Conservation (phyloP, 2,797 vertebrate species). For the Enteromius mattozi region DNA sequence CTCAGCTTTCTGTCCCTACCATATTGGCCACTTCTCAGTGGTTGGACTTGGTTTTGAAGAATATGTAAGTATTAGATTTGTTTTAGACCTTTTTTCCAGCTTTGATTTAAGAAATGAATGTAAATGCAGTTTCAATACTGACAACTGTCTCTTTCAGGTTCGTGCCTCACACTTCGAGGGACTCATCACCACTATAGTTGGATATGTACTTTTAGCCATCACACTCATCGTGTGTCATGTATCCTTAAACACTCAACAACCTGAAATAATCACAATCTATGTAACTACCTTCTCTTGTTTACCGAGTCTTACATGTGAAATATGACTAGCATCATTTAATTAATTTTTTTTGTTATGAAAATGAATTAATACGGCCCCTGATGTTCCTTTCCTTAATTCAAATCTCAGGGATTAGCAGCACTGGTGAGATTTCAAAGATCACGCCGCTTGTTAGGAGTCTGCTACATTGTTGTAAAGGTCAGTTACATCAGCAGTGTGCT, state of each 20-base stretch:
- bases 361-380: not conserved
- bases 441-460: conserved; percentile 90
- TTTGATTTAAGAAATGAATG: not conserved
- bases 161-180: conserved; percentile 99
- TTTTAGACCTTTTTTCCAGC: not conserved
- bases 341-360: too few species aligned
- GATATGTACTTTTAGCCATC: conserved; percentile 95
- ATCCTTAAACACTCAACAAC: conserved; percentile 82
- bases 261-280: not conserved
- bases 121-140: not conserved
- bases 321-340: too few species aligned
- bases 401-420: conserved; percentile 87
- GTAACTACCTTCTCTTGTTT: not conserved
- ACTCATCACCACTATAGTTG: conserved; percentile 96
- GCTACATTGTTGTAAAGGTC: conserved; percentile 98
- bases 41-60: conserved; percentile 97
- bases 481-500: conserved; percentile 50
- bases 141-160: conserved; percentile 74
- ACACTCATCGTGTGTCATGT: conserved; percentile 97
- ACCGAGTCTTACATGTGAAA: not conserved
- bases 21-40: conserved; percentile 98
- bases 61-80: conserved; percentile 84
- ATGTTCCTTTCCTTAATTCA: conserved; percentile 77
- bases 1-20: conserved; percentile 97
- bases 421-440: conserved; percentile 92